Conservation (phyloP, 1,140 invertebrate genomes). For the Mercenaria mercenaria region DNA sequence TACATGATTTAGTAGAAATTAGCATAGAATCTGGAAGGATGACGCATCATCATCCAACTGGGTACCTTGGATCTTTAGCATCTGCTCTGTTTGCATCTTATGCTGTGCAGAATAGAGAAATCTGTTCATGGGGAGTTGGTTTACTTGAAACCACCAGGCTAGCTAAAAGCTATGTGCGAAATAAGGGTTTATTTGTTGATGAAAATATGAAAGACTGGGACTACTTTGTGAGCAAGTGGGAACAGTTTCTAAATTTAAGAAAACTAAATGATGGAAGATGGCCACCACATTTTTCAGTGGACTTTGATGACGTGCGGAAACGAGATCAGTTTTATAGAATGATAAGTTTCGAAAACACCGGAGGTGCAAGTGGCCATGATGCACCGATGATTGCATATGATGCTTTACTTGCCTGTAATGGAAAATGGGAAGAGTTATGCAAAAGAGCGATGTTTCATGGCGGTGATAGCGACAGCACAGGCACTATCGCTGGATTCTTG, state of each 20-base stretch:
- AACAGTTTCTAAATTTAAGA: slow-evolving; percentile 78
- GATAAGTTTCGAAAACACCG: slow-evolving; percentile 81
- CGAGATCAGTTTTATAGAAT: slow-evolving; percentile 83
- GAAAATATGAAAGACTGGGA: slow-evolving; percentile 80
- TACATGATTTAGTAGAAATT: slow-evolving; percentile 81
- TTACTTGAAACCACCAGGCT: slow-evolving; percentile 75
- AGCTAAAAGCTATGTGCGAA: slow-evolving; percentile 76
- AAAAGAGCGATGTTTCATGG: slow-evolving; percentile 83
- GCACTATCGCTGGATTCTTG: slow-evolving; percentile 83
- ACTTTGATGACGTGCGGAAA: slow-evolving; percentile 78
- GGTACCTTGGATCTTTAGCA: too few relatives aligned
- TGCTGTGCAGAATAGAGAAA: slow-evolving; percentile 80
- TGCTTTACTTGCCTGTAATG: slow-evolving; percentile 77
- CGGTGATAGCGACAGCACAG: slow-evolving; percentile 85
- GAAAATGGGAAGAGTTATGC: slow-evolving; percentile 82
- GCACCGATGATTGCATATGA: slow-evolving; percentile 86
- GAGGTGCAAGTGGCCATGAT: slow-evolving; percentile 84
- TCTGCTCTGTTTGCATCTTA: slow-evolving; percentile 83
- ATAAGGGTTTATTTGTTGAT: slow-evolving; percentile 71
- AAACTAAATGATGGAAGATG: slow-evolving; percentile 73
- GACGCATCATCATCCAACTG: too few relatives aligned
- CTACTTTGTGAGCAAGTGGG: slow-evolving; percentile 82
- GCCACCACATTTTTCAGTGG: slow-evolving; percentile 77
- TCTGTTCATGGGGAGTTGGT: slow-evolving; percentile 79
- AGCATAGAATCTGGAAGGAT: slow-evolving; percentile 84